Evolutionary conservation across 2,888 invertebrate genomes (phyloP).

Genomic region (Yponomeuta sedellus): DNA sequence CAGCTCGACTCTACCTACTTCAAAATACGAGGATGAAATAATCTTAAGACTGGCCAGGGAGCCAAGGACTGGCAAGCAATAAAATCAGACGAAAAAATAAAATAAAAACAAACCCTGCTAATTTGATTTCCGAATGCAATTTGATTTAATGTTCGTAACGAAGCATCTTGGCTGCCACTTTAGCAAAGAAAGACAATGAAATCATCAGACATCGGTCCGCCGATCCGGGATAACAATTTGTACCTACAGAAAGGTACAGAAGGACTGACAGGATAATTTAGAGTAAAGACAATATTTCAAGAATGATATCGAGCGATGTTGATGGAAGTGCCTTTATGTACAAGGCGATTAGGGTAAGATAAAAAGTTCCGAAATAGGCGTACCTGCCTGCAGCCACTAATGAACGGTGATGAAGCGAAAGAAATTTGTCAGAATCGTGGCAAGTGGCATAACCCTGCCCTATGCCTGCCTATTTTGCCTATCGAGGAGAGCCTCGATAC

Average conservation of each 20-base stretch:
- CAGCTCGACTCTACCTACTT: too few relatives aligned
- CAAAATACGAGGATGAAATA: background rate
- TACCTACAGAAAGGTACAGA: background rate
- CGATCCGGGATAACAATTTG: conserved; percentile 13
- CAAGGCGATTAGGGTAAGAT: too few relatives aligned
- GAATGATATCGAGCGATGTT: too few relatives aligned
- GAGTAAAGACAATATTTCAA: too few relatives aligned
- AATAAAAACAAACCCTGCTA: background rate
- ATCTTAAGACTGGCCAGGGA: background rate
- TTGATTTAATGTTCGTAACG: conserved; percentile 7
- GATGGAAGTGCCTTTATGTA: too few relatives aligned
- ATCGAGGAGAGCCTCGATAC: too few relatives aligned
- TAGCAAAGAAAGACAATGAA: conserved; percentile 1
- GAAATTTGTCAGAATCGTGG: too few relatives aligned
- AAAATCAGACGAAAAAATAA: background rate
- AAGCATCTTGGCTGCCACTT: conserved; percentile 2
- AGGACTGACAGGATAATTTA: background rate
- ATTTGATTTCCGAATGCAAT: background rate
- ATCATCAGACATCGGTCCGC: conserved; percentile 9
- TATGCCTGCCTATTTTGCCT: too few relatives aligned
- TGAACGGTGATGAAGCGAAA: too few relatives aligned
- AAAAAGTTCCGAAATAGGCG: too few relatives aligned
- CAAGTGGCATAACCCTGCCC: too few relatives aligned
- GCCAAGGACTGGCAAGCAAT: background rate
- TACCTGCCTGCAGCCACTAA: too few relatives aligned